Conservation (phyloP, 2,888 invertebrate species). For the Ophonus ardosiacus region DNA sequence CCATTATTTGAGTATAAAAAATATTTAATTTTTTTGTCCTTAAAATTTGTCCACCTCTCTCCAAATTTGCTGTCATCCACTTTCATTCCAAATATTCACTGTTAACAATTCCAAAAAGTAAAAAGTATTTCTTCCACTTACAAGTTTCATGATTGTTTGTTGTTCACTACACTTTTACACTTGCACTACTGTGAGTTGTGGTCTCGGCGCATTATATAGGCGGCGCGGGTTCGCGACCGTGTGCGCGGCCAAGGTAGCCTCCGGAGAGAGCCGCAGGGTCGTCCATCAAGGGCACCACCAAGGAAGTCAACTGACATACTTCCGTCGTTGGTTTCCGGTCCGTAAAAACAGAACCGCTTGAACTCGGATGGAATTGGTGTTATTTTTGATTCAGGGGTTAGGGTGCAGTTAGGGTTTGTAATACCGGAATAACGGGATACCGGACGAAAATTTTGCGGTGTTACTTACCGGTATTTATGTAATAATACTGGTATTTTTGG, state of each 20-base stretch:
- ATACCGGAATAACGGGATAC: too few species aligned
- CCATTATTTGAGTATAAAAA: too few species aligned
- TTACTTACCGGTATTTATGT: too few species aligned
- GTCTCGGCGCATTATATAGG: constrained; percentile 57
- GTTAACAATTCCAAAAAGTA: neutral
- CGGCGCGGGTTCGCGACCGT: constrained; percentile 52
- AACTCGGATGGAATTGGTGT: too few species aligned
- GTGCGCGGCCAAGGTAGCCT: constrained; percentile 52
- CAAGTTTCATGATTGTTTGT: constrained; percentile 56
- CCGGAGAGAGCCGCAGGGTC: constrained; percentile 23
- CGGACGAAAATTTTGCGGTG: too few species aligned
- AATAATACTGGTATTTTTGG: too few species aligned
- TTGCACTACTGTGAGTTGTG: neutral
- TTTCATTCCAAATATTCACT: neutral
- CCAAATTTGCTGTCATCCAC: neutral
- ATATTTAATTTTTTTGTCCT: too few species aligned
- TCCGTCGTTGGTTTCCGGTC: constrained; percentile 24
- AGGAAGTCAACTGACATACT: constrained; percentile 35
- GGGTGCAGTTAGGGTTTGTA: too few species aligned
- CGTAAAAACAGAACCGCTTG: neutral
- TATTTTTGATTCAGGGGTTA: too few species aligned
- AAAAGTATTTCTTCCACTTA: constrained; percentile 16
- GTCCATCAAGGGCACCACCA: constrained; percentile 16
- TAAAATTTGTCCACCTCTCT: neutral
- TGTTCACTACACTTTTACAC: constrained; percentile 28